Base-by-base conservation (phyloP, 2,113 vertebrate species). In the Forbesichthys agassizii region DNA sequence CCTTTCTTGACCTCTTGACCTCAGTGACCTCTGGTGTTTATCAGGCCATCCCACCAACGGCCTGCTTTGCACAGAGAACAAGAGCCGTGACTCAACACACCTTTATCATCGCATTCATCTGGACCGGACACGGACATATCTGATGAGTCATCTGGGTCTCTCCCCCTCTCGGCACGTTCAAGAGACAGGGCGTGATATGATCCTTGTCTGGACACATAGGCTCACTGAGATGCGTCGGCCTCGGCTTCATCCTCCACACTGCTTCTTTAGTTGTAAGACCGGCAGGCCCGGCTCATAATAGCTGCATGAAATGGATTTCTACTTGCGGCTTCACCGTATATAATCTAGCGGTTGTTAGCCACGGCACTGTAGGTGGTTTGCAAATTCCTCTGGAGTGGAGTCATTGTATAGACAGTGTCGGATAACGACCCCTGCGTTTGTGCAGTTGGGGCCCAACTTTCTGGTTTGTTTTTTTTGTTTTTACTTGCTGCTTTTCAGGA, bases 341-440 rank as follows among this genome's bases (percentile, higher is more conserved):
- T 49, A 77, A 53, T 84, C 56, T 53, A 36, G 66, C 56, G 74
- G 69, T 63, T 77, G 76, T 68, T 68, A 66, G 73, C 71, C 74
- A 60, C 51, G 16, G 63, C 68, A 49, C 16, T 69, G 64, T 73
- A 69, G 77, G 61, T 77, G 69, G 82, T 88, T 84, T 69, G 68
- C 72, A 68, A 73, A 89, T 87, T 86, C 78, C 56, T 84, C 60
- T 72, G 48, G 16, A 73, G 69, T 89, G 85, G 84, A 89, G 81
- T 91, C 86, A 84, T 82, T 90, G 81, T 84, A 68, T 86, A 82
- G 71, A 84, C 84, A 87, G 88, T 84, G 78, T 89, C 82, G 84
- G 84, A 67, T 88, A 75, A 85, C 86, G 3, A 75, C 81, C 77
- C 77, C 69, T 67, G 52, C 66, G 64, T 73, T 78, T 33, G 36